Percentiles rank a stretch among this genome's conserved stretches.
phyloP scores from a whole-genome alignment of 1,140 invertebrate species.

The Brachionus rotundiformis region DNA sequence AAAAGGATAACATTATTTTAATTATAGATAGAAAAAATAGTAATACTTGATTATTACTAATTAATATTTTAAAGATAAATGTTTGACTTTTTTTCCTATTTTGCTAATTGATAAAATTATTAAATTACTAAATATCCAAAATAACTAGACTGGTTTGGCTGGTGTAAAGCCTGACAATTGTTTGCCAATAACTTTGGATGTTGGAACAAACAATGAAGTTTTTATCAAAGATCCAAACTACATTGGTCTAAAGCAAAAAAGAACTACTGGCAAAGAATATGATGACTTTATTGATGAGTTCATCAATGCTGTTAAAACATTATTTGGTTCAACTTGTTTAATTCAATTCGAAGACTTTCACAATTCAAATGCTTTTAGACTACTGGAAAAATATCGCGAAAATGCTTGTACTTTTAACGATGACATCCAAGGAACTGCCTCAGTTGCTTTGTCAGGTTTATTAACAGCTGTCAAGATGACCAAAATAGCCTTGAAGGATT shows the following conservation, averaged over 20 bases:
- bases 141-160: constrained; percentile 58
- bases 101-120: too few species aligned
- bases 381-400: constrained; percentile 78
- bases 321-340: constrained; percentile 61
- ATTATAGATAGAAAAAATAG: too few species aligned
- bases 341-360: constrained; percentile 94
- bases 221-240: constrained; percentile 50
- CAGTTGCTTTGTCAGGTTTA: constrained; percentile 85
- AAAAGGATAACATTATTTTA: too few species aligned
- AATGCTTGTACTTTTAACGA: constrained; percentile 92
- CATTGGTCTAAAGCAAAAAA: constrained; percentile 41
- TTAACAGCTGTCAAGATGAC: constrained; percentile 79
- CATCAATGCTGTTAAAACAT: constrained; percentile 52
- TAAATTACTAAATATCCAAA: not conserved
- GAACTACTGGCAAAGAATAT: constrained; percentile 51
- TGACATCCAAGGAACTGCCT: constrained; percentile 89
- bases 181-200: constrained; percentile 3
- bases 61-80: too few species aligned
- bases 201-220: constrained; percentile 36
- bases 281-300: constrained; percentile 55
- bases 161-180: constrained; percentile 59
- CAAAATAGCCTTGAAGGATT: constrained; percentile 74
- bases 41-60: too few species aligned
- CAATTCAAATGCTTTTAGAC: constrained; percentile 69
- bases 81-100: too few species aligned